Base-by-base conservation (phyloP, 2,888 invertebrate species). In the Antitype chi region DNA sequence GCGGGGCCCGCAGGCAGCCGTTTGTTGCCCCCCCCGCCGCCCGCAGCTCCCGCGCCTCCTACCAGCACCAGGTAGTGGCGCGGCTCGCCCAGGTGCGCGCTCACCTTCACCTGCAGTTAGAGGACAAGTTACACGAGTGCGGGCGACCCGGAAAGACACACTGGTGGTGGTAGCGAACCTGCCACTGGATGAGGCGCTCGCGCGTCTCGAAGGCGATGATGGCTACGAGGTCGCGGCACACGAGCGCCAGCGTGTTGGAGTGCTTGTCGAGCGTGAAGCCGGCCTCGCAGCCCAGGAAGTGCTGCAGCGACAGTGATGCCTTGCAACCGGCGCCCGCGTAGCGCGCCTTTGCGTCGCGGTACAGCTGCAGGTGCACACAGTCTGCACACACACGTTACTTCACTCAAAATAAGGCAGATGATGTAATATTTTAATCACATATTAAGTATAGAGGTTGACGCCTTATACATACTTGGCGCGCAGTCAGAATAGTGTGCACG, bases 231-330 rank as follows among this genome's bases (percentile, higher is more conserved):
- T 99, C 98, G 89, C 98, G 98, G 94, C 99, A 99, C 86, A 99
- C 97, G 88, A 99, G 98, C 85, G 99, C 99, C 90, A 99, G 97
- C 68, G 99, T 99, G 95, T 99, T 98, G 81, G 98, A 98, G 96
- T 99, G 99, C 95, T 98, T 98, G 97, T 99, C 99, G 91, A 99
- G 97, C 76, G 98, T 98, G 96, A 99, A 99, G 86, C 98, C 98
- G 80, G 98, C 97, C 96, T 99, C 98, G 90, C 98, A 97, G 81
- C 98, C 99, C 80, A 98, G 97, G 96, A 98, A 99, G 90, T 98
- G 98, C 94, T 98, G 98, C 92, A 99, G 97, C 80, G 98, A 98
- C 80, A 99, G 97, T 78, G 98, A 98, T 43, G 98, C 98, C 96
- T 99, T 99, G 89, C 98, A 98, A 95, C 97, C 85, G 49, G 90